These are phyloP conservation scores for Brachionus manjavacas DNA, from an alignment of 1,140 invertebrate genomes.

Conservation along the genomic window DNA sequence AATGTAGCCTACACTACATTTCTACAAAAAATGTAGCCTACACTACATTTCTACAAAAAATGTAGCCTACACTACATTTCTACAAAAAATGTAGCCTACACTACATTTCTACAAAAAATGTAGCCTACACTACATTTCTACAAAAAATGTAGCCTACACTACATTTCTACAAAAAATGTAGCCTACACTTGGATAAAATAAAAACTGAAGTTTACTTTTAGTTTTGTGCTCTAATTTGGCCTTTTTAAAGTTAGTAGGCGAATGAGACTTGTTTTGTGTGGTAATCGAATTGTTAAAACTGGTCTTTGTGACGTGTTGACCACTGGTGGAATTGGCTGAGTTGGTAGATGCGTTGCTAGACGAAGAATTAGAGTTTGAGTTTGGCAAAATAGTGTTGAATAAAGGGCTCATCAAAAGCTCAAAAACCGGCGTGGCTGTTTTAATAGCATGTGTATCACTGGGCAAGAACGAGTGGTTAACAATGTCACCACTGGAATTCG, in stretches of 20 bases:
- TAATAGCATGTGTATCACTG: background rate
- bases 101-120: too few relatives aligned
- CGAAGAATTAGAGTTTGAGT: background rate
- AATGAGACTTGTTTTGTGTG: background rate
- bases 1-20: too few relatives aligned
- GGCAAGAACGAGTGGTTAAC: background rate
- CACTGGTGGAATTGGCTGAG: background rate
- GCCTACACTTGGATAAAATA: background rate
- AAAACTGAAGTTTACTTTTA: background rate
- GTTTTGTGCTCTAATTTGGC: background rate
- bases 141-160: too few relatives aligned
- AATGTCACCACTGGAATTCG: background rate
- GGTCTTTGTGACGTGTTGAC: background rate
- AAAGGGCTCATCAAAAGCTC: slow-evolving; percentile 6
- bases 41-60: too few relatives aligned
- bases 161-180: background rate
- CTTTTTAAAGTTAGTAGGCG: background rate
- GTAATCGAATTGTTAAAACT: background rate
- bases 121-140: too few relatives aligned
- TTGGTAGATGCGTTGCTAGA: background rate
- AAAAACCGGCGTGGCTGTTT: background rate
- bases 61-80: too few relatives aligned
- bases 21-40: background rate
- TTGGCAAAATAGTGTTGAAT: background rate
- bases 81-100: too few relatives aligned